These are phyloP conservation scores for Colius striatus DNA, from an alignment of 2,113 vertebrate genomes.

Conservation along the genomic window DNA sequence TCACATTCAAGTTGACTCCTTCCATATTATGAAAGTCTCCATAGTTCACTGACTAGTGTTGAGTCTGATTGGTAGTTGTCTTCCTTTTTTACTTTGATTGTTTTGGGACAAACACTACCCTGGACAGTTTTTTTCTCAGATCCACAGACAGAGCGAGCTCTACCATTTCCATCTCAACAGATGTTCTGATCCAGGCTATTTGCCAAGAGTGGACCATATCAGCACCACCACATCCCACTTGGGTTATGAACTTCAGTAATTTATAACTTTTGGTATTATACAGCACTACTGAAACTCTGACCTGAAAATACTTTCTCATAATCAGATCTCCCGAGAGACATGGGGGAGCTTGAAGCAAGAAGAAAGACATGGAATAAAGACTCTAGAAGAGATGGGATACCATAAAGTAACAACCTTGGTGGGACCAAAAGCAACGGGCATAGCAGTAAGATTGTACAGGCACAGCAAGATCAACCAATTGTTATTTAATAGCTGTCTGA, in stretches of 20 bases:
- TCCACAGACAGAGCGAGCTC: background rate
- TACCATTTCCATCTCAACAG: background rate
- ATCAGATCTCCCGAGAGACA: background rate
- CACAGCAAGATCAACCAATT: background rate
- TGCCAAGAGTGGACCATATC: background rate
- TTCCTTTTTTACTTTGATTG: background rate
- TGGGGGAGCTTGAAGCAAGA: background rate
- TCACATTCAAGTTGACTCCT: background rate
- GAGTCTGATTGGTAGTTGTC: background rate
- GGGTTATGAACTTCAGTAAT: background rate
- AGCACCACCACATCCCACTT: background rate
- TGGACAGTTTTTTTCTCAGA: background rate
- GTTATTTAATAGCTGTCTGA: background rate
- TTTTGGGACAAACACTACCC: background rate
- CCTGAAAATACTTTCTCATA: background rate
- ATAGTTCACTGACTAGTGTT: accelerated
- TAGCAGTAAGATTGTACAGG: background rate
- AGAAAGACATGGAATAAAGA: background rate
- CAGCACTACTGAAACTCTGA: background rate
- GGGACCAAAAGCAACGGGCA: background rate
- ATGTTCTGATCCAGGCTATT: background rate
- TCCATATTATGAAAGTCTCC: background rate
- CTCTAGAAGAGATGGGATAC: background rate
- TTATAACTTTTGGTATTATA: background rate
- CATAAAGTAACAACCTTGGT: background rate